phyloP scores from a whole-genome alignment of 2,797 vertebrate species.

The Periophthalmus magnuspinnatus region DNA sequence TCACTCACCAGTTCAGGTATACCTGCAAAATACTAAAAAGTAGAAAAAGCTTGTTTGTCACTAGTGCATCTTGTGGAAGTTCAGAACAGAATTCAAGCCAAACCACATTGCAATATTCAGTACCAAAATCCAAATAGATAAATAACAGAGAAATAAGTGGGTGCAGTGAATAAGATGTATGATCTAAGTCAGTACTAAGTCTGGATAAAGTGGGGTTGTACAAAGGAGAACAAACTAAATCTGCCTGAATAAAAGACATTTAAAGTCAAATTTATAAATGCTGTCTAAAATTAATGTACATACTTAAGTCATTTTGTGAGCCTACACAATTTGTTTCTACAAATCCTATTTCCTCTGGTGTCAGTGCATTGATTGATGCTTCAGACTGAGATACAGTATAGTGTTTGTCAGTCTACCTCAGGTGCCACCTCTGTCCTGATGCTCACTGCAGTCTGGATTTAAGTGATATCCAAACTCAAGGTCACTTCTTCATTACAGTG shows the following conservation, averaged over 20 bases:
- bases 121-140: no score
- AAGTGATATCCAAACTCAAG: conserved; percentile 59
- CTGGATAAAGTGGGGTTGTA: neutral
- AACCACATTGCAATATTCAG: no score
- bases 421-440: conserved; percentile 35
- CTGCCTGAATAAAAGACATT: neutral
- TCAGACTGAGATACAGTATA: conserved; percentile 19
- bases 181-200: neutral
- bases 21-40: neutral
- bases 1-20: neutral
- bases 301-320: conserved; percentile 16
- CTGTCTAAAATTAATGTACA: neutral
- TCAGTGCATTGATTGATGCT: conserved; percentile 42
- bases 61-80: no score
- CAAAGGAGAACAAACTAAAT: neutral
- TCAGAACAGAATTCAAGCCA: no score
- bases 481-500: conserved; percentile 57
- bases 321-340: conserved; percentile 6
- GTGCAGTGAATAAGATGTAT: no score
- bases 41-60: no score
- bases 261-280: neutral
- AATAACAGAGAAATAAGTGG: no score
- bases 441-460: conserved; percentile 31
- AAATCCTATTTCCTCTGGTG: conserved; percentile 24
- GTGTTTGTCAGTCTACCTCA: conserved; percentile 18